These are phyloP conservation scores for Alosa sapidissima DNA, from an alignment of 2,797 vertebrate genomes.

Conservation along the genomic window DNA sequence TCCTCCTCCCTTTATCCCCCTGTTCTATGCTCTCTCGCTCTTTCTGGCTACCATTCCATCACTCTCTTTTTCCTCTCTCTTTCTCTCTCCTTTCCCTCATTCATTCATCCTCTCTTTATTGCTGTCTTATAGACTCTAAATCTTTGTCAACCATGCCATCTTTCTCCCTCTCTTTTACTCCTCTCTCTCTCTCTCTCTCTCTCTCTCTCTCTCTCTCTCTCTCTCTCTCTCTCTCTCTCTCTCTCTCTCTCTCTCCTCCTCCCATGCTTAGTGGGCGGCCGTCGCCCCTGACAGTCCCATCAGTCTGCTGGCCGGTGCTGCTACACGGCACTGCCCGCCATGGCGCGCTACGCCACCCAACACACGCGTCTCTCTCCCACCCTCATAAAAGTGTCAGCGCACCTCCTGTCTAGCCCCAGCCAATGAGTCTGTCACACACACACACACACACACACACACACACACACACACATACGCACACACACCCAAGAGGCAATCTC, in stretches of 20 bases:
- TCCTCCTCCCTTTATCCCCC: slow-evolving; percentile 25
- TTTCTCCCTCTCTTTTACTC: not conserved
- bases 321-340: not conserved
- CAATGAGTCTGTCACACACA: not conserved
- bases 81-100: not conserved
- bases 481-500: slow-evolving; percentile 34
- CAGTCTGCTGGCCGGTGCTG: slow-evolving; percentile 45
- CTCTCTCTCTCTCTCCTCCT: slow-evolving; percentile 42
- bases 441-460: slow-evolving; percentile 7
- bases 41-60: not conserved
- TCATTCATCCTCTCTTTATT: not conserved
- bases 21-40: slow-evolving; percentile 23
- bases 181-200: not conserved
- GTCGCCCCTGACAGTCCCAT: slow-evolving; percentile 65
- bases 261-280: slow-evolving; percentile 63
- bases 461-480: not conserved
- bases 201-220: not conserved
- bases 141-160: slow-evolving; percentile 35
- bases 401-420: not conserved
- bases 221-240: slow-evolving; percentile 34
- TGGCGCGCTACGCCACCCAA: not conserved
- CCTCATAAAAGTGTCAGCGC: slow-evolving; percentile 8
- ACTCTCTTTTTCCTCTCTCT: not conserved
- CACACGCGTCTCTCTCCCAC: not conserved
- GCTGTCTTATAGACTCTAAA: not conserved